These are phyloP conservation scores for Petrocephalus microphthalmus DNA, from an alignment of 2,113 vertebrate genomes.

Conservation along the genomic window DNA sequence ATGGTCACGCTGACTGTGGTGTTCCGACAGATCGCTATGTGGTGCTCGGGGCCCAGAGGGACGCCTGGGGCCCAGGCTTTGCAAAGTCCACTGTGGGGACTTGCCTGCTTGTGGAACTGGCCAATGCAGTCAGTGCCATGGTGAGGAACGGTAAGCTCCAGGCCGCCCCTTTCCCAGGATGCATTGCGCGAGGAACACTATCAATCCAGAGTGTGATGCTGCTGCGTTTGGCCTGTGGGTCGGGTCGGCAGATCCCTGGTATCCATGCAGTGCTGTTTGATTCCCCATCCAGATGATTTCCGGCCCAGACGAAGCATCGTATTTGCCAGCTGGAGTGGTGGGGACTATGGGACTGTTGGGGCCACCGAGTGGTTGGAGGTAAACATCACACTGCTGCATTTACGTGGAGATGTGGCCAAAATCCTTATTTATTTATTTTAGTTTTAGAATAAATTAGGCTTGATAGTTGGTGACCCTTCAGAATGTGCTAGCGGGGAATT, in stretches of 20 bases:
- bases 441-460: background rate
- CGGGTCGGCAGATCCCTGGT: background rate
- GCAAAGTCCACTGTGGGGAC: conserved; percentile 78
- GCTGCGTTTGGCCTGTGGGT: background rate
- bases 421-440: background rate
- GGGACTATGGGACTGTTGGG: conserved; percentile 82
- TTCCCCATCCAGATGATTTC: conserved; percentile 61
- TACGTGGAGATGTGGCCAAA: background rate
- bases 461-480: background rate
- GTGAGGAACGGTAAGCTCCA: conserved; percentile 66
- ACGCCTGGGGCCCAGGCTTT: conserved; percentile 72
- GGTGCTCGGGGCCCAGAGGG: conserved; percentile 86
- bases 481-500: background rate
- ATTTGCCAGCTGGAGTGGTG: conserved; percentile 90
- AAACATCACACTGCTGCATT: conserved; percentile 14
- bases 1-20: background rate
- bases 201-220: background rate
- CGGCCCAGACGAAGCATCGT: conserved; percentile 79
- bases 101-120: conserved; percentile 73
- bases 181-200: background rate
- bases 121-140: conserved; percentile 59
- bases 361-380: conserved; percentile 95
- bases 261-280: background rate
- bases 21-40: conserved; percentile 72
- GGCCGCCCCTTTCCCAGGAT: background rate